phyloP scores from a whole-genome alignment of 2,797 vertebrate species.

The Spea hammondii region DNA sequence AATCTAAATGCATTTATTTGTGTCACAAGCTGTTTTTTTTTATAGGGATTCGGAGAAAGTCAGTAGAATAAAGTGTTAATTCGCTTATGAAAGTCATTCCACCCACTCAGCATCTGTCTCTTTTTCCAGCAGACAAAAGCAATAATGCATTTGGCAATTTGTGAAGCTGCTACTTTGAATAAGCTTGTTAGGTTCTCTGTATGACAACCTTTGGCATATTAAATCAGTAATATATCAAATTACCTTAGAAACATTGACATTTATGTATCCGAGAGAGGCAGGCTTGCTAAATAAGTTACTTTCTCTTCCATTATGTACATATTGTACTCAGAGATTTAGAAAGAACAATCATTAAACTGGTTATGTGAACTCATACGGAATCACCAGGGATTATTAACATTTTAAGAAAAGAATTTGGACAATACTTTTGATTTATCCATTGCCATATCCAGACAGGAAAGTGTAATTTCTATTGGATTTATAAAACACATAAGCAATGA shows the following conservation, averaged over 20 bases:
- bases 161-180: constrained; percentile 42
- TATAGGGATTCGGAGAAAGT: not conserved
- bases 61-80: constrained; percentile 29
- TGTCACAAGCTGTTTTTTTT: not conserved
- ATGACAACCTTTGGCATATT: constrained; percentile 45
- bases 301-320: constrained; percentile 28
- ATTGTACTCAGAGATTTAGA: constrained; percentile 22
- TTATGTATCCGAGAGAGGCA: constrained; percentile 40
- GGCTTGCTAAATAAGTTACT: constrained; percentile 18
- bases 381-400: constrained; percentile 36
- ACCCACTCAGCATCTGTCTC: constrained; percentile 41
- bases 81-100: constrained; percentile 37
- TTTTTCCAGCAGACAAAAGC: constrained; percentile 41
- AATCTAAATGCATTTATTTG: no score
- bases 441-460: constrained; percentile 19
- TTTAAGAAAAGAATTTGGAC: constrained; percentile 22
- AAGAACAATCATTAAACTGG: constrained; percentile 44
- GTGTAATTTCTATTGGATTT: constrained; percentile 1
- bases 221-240: constrained; percentile 48
- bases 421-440: constrained; percentile 11
- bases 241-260: constrained; percentile 48
- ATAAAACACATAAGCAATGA: no score
- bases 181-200: constrained; percentile 36
- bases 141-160: constrained; percentile 22
- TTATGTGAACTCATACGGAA: constrained; percentile 17